phyloP scores from a whole-genome alignment of 1,140 invertebrate genomes.

The Danaus melanippus region DNA sequence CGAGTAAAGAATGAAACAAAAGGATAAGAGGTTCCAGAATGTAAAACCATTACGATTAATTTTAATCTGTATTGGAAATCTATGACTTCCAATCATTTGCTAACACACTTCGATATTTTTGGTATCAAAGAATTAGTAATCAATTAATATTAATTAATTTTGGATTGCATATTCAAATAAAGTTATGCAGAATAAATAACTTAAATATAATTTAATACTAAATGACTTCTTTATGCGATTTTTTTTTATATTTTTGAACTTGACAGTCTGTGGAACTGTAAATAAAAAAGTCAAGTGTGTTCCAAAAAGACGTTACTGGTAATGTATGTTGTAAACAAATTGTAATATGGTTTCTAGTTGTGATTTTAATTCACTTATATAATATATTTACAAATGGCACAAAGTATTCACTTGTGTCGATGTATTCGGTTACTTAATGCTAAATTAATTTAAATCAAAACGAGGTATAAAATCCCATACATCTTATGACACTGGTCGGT shows the following conservation, averaged over 20 bases:
- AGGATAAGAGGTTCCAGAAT: no score
- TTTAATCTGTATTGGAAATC: no score
- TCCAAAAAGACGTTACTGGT: no score
- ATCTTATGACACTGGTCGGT: slow-evolving; percentile 60
- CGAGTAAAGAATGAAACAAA: no score
- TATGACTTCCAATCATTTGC: slow-evolving; percentile 13
- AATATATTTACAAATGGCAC: slow-evolving; percentile 49
- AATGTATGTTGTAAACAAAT: no score
- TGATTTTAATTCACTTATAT: slow-evolving; percentile 10
- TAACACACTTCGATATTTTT: not conserved
- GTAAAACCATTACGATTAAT: no score
- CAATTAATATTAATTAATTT: no score
- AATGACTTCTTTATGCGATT: slow-evolving; percentile 34
- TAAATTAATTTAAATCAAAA: slow-evolving; percentile 12
- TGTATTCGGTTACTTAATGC: slow-evolving; percentile 24
- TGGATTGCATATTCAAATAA: no score
- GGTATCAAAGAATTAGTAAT: no score
- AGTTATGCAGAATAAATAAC: slow-evolving; percentile 51
- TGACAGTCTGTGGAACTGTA: not conserved
- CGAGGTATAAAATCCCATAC: slow-evolving; percentile 16
- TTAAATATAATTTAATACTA: slow-evolving; percentile 41
- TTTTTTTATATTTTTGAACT: slow-evolving; percentile 4
- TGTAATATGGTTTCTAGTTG: slow-evolving; percentile 10
- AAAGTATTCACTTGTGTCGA: slow-evolving; percentile 60
- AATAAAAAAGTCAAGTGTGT: no score